Percentiles rank a stretch among this genome's conserved stretches.
These are phyloP conservation scores for Nixonia krombeini DNA, from an alignment of 1,140 invertebrate genomes.

Conservation along the genomic window DNA sequence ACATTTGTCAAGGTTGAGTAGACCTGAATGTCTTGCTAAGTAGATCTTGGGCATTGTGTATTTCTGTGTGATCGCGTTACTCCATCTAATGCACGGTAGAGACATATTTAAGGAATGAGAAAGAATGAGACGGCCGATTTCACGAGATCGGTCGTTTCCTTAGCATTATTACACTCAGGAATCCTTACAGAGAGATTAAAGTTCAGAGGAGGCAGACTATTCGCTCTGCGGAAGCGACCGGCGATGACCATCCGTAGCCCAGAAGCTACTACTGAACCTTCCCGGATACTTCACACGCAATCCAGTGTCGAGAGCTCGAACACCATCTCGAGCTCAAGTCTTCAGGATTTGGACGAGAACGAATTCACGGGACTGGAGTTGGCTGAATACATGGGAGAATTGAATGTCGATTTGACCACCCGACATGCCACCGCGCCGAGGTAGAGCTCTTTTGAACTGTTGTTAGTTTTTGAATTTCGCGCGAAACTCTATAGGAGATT, in stretches of 20 bases:
- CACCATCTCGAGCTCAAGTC: slow-evolving; percentile 81
- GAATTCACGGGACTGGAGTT: slow-evolving; percentile 78
- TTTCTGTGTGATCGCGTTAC: too few species aligned
- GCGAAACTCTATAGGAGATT: too few species aligned
- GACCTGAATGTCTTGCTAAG: too few species aligned
- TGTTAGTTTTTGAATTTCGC: too few species aligned
- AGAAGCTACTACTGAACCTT: slow-evolving; percentile 12
- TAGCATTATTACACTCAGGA: slow-evolving; percentile 25
- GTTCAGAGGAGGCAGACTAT: slow-evolving; percentile 48
- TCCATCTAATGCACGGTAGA: too few species aligned
- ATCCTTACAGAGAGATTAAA: slow-evolving; percentile 54
- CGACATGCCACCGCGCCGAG: slow-evolving; percentile 43
- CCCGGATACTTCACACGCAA: slow-evolving; percentile 53
- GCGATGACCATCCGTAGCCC: slow-evolving; percentile 20
- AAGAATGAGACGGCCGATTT: too few species aligned
- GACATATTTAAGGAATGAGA: too few species aligned
- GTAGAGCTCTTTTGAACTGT: too few species aligned
- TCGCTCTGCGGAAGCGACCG: slow-evolving; percentile 43
- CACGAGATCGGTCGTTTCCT: too few species aligned
- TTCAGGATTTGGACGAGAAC: slow-evolving; percentile 78
- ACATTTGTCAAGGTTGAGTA: too few species aligned
- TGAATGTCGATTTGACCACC: slow-evolving; percentile 70
- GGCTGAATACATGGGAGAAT: slow-evolving; percentile 76
- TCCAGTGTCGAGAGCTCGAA: slow-evolving; percentile 63
- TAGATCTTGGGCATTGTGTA: too few species aligned